Percentiles rank a stretch among this genome's conserved stretches.
Conservation (phyloP, 2,113 vertebrate genomes). For the Tretioscincus oriximinensis region DNA sequence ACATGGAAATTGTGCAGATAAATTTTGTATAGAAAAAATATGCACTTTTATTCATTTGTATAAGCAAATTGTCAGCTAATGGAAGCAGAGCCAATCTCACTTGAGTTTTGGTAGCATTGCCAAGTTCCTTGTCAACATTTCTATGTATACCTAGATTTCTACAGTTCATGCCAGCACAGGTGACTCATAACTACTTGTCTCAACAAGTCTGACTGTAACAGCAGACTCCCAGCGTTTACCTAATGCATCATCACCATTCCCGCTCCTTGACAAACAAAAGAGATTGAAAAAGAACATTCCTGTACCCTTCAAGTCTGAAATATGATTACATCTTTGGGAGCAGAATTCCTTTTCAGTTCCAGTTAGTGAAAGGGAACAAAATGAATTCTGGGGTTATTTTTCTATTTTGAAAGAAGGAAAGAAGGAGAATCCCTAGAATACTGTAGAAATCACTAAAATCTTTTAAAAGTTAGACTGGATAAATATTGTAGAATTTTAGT, state of each 20-base stretch:
- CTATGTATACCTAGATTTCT: constrained; percentile 24
- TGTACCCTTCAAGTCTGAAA: constrained; percentile 53
- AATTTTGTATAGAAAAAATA: neutral
- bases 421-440: too few species aligned
- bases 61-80: constrained; percentile 39
- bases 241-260: constrained; percentile 51
- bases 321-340: constrained; percentile 61
- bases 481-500: too few species aligned
- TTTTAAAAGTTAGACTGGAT: too few species aligned
- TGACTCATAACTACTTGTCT: constrained; percentile 61
- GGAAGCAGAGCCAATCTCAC: constrained; percentile 61
- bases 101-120: constrained; percentile 61
- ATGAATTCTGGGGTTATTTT: constrained; percentile 62
- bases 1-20: neutral
- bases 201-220: constrained; percentile 74
- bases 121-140: constrained; percentile 45
- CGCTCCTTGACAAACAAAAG: neutral
- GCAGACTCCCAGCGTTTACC: constrained; percentile 55
- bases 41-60: constrained; percentile 56
- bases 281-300: constrained; percentile 49
- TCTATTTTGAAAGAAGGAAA: constrained; percentile 4
- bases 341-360: constrained; percentile 38
- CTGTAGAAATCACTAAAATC: too few species aligned
- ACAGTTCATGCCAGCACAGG: constrained; percentile 15
- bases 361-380: constrained; percentile 60